These are phyloP conservation scores for Chiridota heheva DNA, from an alignment of 35 echinoderm and acorn worm genomes.

Conservation along the genomic window DNA sequence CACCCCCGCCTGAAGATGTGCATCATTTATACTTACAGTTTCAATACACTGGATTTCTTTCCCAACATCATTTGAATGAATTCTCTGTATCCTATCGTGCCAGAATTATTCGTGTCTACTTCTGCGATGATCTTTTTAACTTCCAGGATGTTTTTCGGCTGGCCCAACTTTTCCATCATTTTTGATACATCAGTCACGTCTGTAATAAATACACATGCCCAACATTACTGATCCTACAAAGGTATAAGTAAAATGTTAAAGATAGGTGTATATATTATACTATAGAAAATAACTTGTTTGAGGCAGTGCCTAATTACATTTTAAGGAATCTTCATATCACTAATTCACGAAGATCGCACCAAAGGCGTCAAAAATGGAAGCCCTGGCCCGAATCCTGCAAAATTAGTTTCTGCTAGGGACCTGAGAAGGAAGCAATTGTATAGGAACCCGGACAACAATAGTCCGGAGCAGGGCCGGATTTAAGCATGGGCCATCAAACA, in stretches of 20 bases:
- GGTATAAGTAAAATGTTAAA: slow-evolving; percentile 1
- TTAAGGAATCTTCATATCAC: background rate
- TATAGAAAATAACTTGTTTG: background rate
- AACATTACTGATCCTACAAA: background rate
- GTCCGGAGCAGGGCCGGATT: too few relatives aligned
- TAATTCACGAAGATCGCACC: background rate
- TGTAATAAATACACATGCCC: background rate
- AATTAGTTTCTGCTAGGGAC: too few relatives aligned
- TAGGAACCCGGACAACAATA: too few relatives aligned
- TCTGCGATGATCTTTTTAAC: slow-evolving; percentile 94
- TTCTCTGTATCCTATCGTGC: slow-evolving; percentile 87
- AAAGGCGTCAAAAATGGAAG: background rate
- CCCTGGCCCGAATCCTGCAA: background rate
- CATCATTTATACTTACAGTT: slow-evolving; percentile 83
- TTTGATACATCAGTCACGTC: slow-evolving; percentile 64
- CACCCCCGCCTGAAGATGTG: too few relatives aligned
- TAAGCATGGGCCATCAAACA: too few relatives aligned
- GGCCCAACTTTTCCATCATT: slow-evolving; percentile 97
- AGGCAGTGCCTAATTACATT: background rate
- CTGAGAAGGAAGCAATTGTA: too few relatives aligned
- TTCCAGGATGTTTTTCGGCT: slow-evolving; percentile 81
- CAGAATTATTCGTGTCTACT: slow-evolving; percentile 75
- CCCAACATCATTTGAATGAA: slow-evolving; percentile 98
- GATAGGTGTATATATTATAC: background rate
- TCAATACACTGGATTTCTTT: slow-evolving; percentile 73